Evolutionary conservation across 2,113 vertebrate species (phyloP).

Genomic region (Caretta caretta): DNA sequence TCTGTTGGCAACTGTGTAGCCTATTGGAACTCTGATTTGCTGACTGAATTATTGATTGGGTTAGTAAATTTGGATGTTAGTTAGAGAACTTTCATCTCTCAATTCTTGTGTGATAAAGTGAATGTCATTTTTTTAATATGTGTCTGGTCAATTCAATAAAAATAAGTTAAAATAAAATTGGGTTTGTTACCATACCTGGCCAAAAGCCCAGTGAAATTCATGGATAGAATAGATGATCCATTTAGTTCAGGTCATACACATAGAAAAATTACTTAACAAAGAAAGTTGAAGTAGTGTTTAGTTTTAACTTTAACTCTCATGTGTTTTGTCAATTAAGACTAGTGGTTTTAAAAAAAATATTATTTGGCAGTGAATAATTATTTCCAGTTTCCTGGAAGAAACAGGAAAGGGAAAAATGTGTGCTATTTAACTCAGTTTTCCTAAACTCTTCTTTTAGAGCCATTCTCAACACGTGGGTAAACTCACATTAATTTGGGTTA

Average conservation of each 20-base stretch:
- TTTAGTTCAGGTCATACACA: background rate
- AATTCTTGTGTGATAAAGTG: conserved; percentile 15
- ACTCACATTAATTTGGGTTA: background rate
- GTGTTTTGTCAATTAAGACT: conserved; percentile 26
- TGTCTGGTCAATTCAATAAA: conserved; percentile 3
- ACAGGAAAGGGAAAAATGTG: fast-evolving
- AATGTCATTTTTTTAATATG: background rate
- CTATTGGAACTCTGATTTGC: conserved; percentile 36
- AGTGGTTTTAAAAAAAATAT: background rate
- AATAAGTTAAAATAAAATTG: conserved; percentile 31
- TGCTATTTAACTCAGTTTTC: background rate
- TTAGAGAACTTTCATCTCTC: conserved; percentile 12
- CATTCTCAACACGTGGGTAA: background rate
- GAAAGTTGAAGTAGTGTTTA: background rate
- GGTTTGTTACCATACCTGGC: background rate
- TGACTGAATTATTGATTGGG: conserved; percentile 62
- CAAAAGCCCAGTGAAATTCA: conserved; percentile 2
- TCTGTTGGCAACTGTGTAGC: conserved; percentile 27
- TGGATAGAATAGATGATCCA: background rate
- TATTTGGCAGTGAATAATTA: background rate
- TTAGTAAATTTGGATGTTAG: conserved; percentile 15
- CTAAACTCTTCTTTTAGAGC: background rate
- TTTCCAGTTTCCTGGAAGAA: background rate
- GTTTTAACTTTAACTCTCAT: conserved; percentile 22
- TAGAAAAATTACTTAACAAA: conserved; percentile 31